These are phyloP conservation scores for Choristoneura fumiferana DNA, from an alignment of 1,140 invertebrate species.

Conservation along the genomic window DNA sequence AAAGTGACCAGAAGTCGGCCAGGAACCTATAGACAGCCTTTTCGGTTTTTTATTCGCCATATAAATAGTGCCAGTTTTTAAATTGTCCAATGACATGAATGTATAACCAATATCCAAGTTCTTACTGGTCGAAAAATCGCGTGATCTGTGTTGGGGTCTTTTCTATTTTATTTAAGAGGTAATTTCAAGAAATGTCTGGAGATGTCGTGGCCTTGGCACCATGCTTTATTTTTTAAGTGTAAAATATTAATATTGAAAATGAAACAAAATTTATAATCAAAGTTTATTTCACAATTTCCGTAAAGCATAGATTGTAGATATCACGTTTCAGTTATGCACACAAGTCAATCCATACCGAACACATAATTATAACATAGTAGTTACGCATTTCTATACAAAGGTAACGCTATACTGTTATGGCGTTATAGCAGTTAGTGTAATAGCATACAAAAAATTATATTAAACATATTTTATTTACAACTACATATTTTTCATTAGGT, in stretches of 20 bases:
- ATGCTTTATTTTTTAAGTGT: too few species aligned
- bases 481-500: constrained; percentile 72
- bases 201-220: too few species aligned
- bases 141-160: too few species aligned
- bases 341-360: constrained; percentile 72
- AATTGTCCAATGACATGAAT: too few species aligned
- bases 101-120: too few species aligned
- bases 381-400: constrained; percentile 73
- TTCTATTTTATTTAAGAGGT: too few species aligned
- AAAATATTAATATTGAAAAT: constrained; percentile 36
- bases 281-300: constrained; percentile 76
- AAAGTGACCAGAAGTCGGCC: too few species aligned
- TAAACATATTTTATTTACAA: constrained; percentile 75
- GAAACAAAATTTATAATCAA: constrained; percentile 54
- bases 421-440: constrained; percentile 71
- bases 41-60: too few species aligned
- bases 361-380: constrained; percentile 51
- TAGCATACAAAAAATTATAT: constrained; percentile 76
- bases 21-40: too few species aligned
- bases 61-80: too few species aligned
- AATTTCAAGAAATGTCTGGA: too few species aligned
- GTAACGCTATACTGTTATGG: constrained; percentile 64
- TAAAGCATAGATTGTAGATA: constrained; percentile 78
- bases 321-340: constrained; percentile 77
- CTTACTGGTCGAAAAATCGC: too few species aligned